Conservation (phyloP, 30 jellyfish, hydroid and myxozoan species). For the Aurelia sp. region DNA sequence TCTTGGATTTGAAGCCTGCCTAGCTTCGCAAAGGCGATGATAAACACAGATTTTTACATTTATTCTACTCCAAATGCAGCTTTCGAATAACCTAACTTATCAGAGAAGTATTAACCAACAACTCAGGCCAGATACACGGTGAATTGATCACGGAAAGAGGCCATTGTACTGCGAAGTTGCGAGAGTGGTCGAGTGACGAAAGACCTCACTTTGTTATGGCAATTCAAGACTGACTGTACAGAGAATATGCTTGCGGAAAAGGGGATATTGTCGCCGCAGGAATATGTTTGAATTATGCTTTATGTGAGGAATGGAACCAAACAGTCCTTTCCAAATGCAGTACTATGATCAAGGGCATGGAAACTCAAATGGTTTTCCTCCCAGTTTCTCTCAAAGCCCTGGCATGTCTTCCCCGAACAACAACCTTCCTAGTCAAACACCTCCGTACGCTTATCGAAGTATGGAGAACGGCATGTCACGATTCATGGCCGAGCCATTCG, state of each 20-base stretch:
- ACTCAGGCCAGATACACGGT: not conserved
- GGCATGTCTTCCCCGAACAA: slow-evolving; percentile 78
- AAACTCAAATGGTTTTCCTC: slow-evolving; percentile 82
- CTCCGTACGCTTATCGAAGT: slow-evolving; percentile 74
- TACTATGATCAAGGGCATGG: slow-evolving; percentile 79
- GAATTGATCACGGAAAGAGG: slow-evolving; percentile 7
- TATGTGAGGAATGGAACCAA: slow-evolving; percentile 74
- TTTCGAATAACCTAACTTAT: slow-evolving; percentile 1
- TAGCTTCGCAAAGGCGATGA: slow-evolving; percentile 49
- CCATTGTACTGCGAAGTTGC: slow-evolving; percentile 36
- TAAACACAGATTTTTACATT: slow-evolving; percentile 13
- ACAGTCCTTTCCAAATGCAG: slow-evolving; percentile 84
- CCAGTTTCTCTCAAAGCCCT: slow-evolving; percentile 74
- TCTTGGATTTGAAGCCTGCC: slow-evolving; percentile 85
- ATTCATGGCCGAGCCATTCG: slow-evolving; percentile 72
- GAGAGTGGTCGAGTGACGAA: slow-evolving; percentile 27
- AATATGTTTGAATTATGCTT: slow-evolving; percentile 53
- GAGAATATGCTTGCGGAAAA: slow-evolving; percentile 40
- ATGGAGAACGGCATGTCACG: slow-evolving; percentile 89
- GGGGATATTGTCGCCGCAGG: slow-evolving; percentile 28
- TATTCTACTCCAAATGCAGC: slow-evolving; percentile 25
- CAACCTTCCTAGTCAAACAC: slow-evolving; percentile 66
- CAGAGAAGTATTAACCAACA: slow-evolving; percentile 1
- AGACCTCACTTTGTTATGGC: slow-evolving; percentile 60
- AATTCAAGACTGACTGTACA: slow-evolving; percentile 37